Percentiles rank a stretch among this genome's conserved stretches.
Evolutionary conservation across 2,888 invertebrate species (phyloP).

Genomic region (Panzeria rudis): DNA sequence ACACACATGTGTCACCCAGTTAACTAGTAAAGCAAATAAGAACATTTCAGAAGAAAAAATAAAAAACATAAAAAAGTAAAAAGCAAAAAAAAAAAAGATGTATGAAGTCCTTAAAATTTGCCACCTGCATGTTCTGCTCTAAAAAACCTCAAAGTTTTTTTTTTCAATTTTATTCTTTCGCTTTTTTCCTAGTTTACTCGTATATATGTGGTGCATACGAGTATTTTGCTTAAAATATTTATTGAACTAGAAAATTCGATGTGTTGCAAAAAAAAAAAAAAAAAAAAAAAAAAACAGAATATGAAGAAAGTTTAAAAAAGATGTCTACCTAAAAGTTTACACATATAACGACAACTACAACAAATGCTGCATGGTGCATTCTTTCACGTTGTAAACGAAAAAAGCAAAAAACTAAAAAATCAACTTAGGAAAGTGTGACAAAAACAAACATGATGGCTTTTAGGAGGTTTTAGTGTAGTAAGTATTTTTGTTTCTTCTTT

Average conservation of each 20-base stretch:
- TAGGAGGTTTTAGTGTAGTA: constrained; percentile 40
- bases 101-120: constrained; percentile 62
- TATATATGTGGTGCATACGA: constrained; percentile 61
- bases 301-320: constrained; percentile 19
- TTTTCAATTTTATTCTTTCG: constrained; percentile 37
- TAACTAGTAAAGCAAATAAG: constrained; percentile 72
- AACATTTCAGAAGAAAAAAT: constrained; percentile 18
- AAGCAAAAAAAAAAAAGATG: constrained; percentile 11
- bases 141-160: constrained; percentile 55
- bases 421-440: constrained; percentile 36
- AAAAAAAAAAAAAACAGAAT: constrained; percentile 1
- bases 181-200: constrained; percentile 62
- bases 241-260: constrained; percentile 76
- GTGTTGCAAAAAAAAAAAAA: constrained; percentile 58
- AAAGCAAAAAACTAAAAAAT: constrained; percentile 15
- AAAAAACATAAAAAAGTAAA: constrained; percentile 15
- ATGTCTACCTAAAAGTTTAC: constrained; percentile 70
- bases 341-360: constrained; percentile 60
- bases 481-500: neutral
- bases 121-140: constrained; percentile 69
- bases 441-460: constrained; percentile 55
- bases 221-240: constrained; percentile 72
- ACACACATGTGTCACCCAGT: constrained; percentile 70
- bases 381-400: constrained; percentile 38
- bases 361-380: constrained; percentile 31